Conservation (phyloP, 2,797 vertebrate genomes). For the Pempheris klunzingeri region DNA sequence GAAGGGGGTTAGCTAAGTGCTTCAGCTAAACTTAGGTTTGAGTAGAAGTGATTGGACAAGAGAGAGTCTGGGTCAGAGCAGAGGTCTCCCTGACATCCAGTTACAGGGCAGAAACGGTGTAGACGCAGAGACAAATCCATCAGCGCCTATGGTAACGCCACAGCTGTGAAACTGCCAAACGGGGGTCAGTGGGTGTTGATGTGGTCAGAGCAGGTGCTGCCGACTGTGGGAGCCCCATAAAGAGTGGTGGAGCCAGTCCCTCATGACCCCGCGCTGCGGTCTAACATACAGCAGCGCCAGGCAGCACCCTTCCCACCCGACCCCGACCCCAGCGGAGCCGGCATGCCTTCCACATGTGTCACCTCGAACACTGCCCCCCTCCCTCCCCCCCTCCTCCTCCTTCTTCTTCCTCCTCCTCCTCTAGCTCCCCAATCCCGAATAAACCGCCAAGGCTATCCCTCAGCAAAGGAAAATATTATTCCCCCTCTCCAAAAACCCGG, state of each 20-base stretch:
- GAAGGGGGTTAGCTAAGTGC: slow-evolving; percentile 26
- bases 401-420: slow-evolving; percentile 28
- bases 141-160: slow-evolving; percentile 70
- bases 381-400: slow-evolving; percentile 23
- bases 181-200: slow-evolving; percentile 82
- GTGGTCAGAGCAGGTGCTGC: slow-evolving; percentile 82
- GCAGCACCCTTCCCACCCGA: slow-evolving; percentile 59
- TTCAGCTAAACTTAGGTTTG: slow-evolving; percentile 51
- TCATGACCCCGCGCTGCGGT: slow-evolving; percentile 61
- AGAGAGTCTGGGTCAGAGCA: slow-evolving; percentile 52
- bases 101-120: slow-evolving; percentile 58
- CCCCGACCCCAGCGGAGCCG: slow-evolving; percentile 67
- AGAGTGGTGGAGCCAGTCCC: slow-evolving; percentile 76
- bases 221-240: slow-evolving; percentile 77
- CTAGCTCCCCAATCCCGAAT: slow-evolving; percentile 66
- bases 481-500: slow-evolving; percentile 67
- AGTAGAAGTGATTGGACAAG: slow-evolving; percentile 47
- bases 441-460: slow-evolving; percentile 75
- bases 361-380: slow-evolving; percentile 47
- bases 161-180: slow-evolving; percentile 82
- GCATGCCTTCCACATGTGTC: slow-evolving; percentile 83
- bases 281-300: slow-evolving; percentile 59
- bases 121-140: slow-evolving; percentile 70
- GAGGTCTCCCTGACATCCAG: slow-evolving; percentile 57
- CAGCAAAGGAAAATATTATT: slow-evolving; percentile 83